Base-by-base conservation (phyloP, 2,113 vertebrate genomes). In the Sorex araneus region DNA sequence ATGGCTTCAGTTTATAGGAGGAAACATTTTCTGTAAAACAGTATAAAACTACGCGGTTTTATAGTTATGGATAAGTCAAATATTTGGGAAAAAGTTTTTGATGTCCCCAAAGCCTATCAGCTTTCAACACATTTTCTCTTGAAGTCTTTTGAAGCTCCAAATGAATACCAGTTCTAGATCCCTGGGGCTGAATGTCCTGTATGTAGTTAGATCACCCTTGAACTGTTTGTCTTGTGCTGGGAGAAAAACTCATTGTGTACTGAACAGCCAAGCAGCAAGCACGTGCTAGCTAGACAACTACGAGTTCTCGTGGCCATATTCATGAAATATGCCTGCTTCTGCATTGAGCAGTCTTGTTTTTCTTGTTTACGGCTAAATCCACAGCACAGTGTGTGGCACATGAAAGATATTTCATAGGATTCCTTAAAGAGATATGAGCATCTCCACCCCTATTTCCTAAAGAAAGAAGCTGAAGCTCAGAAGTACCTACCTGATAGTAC, bases 61-160 rank as follows among this genome's bases (percentile, higher is more conserved):
- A 60, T 45, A 70, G 45, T 60, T 60, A 93, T 16, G 30, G 50
- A 40, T 40, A 34, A 92, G 27, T 12, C 70, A 23, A 76, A 86
- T 83, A 70, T 57, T 16, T 47, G 0, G 2, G 74, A 74, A 45
- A 18, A 50, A 77, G 50, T 15, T 92, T 43, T 64, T 86, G 66
- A 60, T 69, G 76, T 45, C 54, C 91, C 54, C 36, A 90, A 82
- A 91, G 36, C 47, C 47, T 83, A 57, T 2, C 85, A 79, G 28
- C 11, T 92, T 89, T 94, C 92, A 95, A 70, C 4, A 12, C 84
- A 66, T 64, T 94, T 95, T 30, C 32, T 90, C 60, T 93, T 87
- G 71, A 95, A 87, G 28, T 82, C 64, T 90, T 94, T 67, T 75
- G 82, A 87, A 64, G 91, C 45, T 92, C 64, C 2, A 84, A 90